Base-by-base conservation (phyloP, 2,113 vertebrate species). In the Ondatra zibethicus region DNA sequence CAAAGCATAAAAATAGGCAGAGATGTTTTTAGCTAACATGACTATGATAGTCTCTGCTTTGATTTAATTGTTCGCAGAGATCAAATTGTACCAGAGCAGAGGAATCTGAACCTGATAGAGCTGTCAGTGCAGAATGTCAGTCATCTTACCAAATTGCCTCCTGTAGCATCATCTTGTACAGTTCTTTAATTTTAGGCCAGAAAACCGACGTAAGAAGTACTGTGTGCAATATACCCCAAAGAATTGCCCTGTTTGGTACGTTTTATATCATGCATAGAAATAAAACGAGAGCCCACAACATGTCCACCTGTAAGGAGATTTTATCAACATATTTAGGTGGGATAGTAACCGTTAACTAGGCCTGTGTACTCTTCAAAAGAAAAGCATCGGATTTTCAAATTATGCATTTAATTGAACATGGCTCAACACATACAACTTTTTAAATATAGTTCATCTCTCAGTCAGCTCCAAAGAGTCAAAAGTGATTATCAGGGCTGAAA, bases 401-500 rank as follows among this genome's bases (percentile, higher is more conserved):
- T 78, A 91, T 82, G 47, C 63, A 36, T 94, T 89, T 82, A 90
- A 78, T 78, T 93, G 96, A 97, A 94, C 73, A 68, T 88, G 58
- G 66, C 77, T 96, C 92, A 96, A 89, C 61, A 45, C 87, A 47
- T 84, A 78, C 92, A 97, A 97, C 52, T 96, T 98, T 96, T 96
- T 92, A 5, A 21, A 92, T 95, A 94, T 95, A 96, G 93, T 97
- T 98, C 12, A 45, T 96, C 98, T 97, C 93, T 96, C 96, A 87
- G 90, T 97, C 94, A 96, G 13, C 92, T 97, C 96, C 88, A 96
- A 97, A 91, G 84, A 97, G 93, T 95, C 93, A 93, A 88, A 94
- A 92, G 89, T 95, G 81, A 96, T 84, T 98, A 96, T 97, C 92
- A 88, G 91, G 96, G 93, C 75, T 98, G 92, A 95, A 97, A 98